Base-by-base conservation (phyloP, 2,888 invertebrate species). In the Aporophyla nigra region DNA sequence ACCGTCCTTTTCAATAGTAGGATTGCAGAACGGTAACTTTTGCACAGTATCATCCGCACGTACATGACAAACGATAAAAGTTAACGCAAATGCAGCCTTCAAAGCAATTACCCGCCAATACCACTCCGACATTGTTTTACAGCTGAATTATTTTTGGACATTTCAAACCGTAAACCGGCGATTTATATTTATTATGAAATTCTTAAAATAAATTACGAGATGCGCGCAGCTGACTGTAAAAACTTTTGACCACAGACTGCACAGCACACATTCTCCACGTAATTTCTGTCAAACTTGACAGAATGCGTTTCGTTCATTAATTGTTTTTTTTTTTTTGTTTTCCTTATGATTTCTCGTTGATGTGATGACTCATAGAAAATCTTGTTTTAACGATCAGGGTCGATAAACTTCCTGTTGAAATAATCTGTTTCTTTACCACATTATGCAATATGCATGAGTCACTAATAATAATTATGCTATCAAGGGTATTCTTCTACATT, bases 1-100 rank as follows among this genome's bases (percentile, higher is more conserved):
- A 71, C 90, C 90, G 84, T 94, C 93, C 78, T 93, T 93, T 71
- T 90, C 88, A 79, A 90, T 92, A 74, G 92, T 92, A 49, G 96
- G 96, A 92, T 96, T 96, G 88, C 96, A 96, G 89, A 95, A 96
- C 78, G 96, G 96, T 86, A 96, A 91, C 89, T 95, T 93, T 88
- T 94, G 94, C 76, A 96, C 90, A 76, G 91, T 92, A 91, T 96
- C 96, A 87, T 96, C 95, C 72, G 96, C 93, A 79, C 92, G 90
- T 83, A 95, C 88, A 91, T 92, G 93, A 89, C 93, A 93, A 88
- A 93, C 92, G 81, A 95, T 90, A 92, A 93, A 94, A 86, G 93
- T 92, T 86, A 96, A 86, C 70, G 93, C 90, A 83, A 96, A 93
- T 53, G 93, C 93, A 76, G 94, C 92, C 88, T 94, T 94, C 74